Percentiles rank a stretch among this genome's conserved stretches.
phyloP scores from a whole-genome alignment of 2,888 invertebrate species.

The Acronicta leporina region DNA sequence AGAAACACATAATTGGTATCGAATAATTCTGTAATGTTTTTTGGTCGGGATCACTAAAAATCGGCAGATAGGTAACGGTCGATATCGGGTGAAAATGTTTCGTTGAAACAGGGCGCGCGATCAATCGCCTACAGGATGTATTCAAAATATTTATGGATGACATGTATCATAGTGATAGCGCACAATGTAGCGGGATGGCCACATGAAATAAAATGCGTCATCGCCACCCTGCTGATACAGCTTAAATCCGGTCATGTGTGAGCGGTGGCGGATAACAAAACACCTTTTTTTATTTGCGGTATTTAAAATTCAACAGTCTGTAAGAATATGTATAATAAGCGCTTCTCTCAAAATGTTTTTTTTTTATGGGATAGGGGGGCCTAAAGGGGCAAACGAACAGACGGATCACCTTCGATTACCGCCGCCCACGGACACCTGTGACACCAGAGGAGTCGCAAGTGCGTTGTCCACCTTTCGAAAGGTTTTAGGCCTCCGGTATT shows the following conservation, averaged over 20 bases:
- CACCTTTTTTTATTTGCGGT: conserved; percentile 33
- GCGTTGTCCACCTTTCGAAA: no score
- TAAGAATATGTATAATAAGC: no score
- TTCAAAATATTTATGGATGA: conserved; percentile 71
- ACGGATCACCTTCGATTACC: no score
- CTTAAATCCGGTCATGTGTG: conserved; percentile 56
- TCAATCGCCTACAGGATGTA: conserved; percentile 64
- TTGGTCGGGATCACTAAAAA: not conserved
- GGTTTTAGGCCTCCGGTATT: no score
- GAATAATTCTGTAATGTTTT: not conserved
- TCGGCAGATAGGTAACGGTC: not conserved
- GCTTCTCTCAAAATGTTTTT: no score
- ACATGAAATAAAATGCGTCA: conserved; percentile 69
- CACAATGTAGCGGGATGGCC: conserved; percentile 51
- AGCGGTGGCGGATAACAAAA: conserved; percentile 51
- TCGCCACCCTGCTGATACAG: conserved; percentile 57
- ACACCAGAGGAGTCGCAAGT: no score
- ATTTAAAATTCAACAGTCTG: conserved; percentile 6
- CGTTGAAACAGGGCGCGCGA: conserved; percentile 41
- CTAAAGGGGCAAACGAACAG: no score
- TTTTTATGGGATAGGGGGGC: no score
- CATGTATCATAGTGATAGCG: conserved; percentile 70
- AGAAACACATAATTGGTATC: no score
- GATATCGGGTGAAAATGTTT: conserved; percentile 14
- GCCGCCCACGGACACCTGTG: no score